Evolutionary conservation across 2,888 invertebrate genomes (phyloP), one percentile per base, ranked within the genome.

Genomic region (Trachelus troglodyta): DNA sequence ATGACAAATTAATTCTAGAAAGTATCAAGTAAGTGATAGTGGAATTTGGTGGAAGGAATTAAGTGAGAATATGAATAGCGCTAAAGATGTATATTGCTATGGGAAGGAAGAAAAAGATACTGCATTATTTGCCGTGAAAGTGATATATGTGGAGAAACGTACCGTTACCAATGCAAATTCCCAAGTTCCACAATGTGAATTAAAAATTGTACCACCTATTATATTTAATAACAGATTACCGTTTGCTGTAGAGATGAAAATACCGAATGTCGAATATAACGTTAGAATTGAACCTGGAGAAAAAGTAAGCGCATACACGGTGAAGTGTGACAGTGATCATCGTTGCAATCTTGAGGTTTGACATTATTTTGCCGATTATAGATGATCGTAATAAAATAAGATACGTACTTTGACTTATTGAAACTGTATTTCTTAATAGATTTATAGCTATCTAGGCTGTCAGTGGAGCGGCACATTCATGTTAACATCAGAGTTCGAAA

Each of bases 11-110:
- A 34, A 31, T 30, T 77, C 76, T 85, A 95, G 94, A 84, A 95
- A 95, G 79, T 96, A 96, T 88, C 94, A 95, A 85, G 94, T 95
- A 15, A 95, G 96, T 37, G 94, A 94, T 1, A 94, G 94, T 79
- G 95, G 95, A 1, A 94, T 97, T 73, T 96, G 96, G 95, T 97
- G 97, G 97, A 95, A 94, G 92, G 96, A 97, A 83, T 90, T 97
- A 80, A 94, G 94, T 0, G 94, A 93, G 4, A 94, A 95, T 83
- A 92, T 95, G 80, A 95, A 95, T 74, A 93, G 93, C 0, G 93
- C 95, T 1, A 94, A 94, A 79, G 95, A 95, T 86, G 92, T 96
- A 83, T 93, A 94, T 79, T 97, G 97, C 87, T 93, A 93, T 9
- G 94, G 95, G 9, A 95, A 95, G 87, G 93, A 92, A 12, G 93